A percentile compares a stretch with the other conserved stretches of the same genome.
Conservation (phyloP, 2,113 vertebrate genomes). For the Otus sunia region DNA sequence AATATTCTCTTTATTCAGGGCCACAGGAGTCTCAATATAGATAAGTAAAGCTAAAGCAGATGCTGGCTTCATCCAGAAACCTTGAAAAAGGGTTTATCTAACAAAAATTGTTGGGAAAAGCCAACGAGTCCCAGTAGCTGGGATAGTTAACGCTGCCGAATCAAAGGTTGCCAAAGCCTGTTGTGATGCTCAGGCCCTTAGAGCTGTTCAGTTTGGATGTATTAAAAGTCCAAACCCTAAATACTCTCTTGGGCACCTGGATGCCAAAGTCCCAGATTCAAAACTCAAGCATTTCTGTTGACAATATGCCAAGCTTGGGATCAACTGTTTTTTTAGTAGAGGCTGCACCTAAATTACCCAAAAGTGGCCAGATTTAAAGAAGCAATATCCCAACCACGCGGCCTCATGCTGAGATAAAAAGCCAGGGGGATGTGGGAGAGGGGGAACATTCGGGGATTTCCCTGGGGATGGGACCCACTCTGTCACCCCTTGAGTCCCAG, state of each 20-base stretch:
- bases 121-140: neutral
- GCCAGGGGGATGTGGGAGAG: too few relatives aligned
- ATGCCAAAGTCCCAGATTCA: neutral
- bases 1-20: neutral
- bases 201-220: neutral
- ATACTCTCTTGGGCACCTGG: neutral
- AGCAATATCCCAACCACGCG: neutral
- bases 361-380: too few relatives aligned
- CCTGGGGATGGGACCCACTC: too few relatives aligned
- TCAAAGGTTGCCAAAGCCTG: rapidly evolving
- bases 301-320: neutral
- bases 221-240: neutral
- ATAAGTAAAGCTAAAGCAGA: neutral
- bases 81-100: neutral
- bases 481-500: neutral
- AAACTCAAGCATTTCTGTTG: neutral
- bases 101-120: neutral
- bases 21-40: neutral
- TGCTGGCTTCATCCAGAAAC: neutral
- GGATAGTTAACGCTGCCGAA: neutral
- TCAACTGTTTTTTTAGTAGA: neutral
- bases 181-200: neutral
- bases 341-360: too few relatives aligned
- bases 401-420: too few relatives aligned
- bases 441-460: too few relatives aligned